Evolutionary conservation across 2,797 vertebrate species (phyloP).

Genomic region (Dryobates pubescens): DNA sequence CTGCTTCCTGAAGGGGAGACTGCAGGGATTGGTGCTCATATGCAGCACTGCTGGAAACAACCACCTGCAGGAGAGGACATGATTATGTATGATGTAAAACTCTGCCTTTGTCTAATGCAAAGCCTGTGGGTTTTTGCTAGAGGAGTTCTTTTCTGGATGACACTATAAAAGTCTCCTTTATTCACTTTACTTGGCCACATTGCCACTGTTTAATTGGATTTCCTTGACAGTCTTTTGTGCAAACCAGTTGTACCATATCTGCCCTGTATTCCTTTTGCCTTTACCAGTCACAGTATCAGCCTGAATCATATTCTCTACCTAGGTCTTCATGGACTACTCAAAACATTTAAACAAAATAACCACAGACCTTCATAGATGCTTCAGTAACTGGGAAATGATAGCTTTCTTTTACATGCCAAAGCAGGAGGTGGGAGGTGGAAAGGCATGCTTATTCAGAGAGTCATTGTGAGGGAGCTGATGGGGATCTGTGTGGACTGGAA

Average conservation of each 20-base stretch:
- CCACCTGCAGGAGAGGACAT: fast-evolving
- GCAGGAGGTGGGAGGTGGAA: neutral
- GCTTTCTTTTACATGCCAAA: neutral
- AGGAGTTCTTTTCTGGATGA: neutral
- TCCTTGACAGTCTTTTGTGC: neutral
- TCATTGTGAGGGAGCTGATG: neutral
- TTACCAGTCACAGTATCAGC: no score
- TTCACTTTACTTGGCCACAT: neutral
- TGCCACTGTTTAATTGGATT: neutral
- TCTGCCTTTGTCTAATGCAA: neutral
- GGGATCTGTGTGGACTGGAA: neutral
- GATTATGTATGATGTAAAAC: fast-evolving
- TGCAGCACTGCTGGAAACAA: neutral
- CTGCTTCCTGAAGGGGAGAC: neutral
- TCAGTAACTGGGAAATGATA: neutral
- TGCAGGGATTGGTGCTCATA: no score
- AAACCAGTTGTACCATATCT: fast-evolving
- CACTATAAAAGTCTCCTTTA: neutral
- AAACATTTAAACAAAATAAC: neutral
- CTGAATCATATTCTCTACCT: neutral
- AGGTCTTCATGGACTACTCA: neutral
- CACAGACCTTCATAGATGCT: neutral
- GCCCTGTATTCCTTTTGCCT: neutral
- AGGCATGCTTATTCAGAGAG: fast-evolving
- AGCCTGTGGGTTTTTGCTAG: neutral